Conservation (phyloP, 1,140 invertebrate genomes). For the Trichomalopsis sarcophagae region DNA sequence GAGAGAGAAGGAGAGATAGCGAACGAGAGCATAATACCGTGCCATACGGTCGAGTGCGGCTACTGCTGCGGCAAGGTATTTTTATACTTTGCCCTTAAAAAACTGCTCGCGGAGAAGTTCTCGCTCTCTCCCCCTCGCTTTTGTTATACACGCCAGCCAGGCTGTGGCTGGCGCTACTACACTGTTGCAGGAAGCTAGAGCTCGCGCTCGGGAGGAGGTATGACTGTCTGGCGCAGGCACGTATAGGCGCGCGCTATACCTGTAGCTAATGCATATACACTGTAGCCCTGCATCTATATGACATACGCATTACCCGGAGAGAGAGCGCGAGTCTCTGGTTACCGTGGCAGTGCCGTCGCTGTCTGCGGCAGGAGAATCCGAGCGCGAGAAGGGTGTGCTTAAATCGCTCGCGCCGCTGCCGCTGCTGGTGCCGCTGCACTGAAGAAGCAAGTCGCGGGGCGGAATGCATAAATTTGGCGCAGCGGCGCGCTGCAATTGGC, state of each 20-base stretch:
- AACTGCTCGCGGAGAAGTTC: not conserved
- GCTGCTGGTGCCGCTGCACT: too few species aligned
- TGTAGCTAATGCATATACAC: not conserved
- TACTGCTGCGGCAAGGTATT: not conserved
- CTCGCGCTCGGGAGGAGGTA: slow-evolving; percentile 20
- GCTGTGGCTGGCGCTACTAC: not conserved
- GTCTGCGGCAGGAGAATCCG: slow-evolving; percentile 20
- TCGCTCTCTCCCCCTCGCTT: not conserved
- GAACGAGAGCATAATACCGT: not conserved
- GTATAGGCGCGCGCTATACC: not conserved
- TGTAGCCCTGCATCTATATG: not conserved
- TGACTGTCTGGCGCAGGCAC: slow-evolving; percentile 40
- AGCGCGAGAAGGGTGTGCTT: slow-evolving; percentile 23
- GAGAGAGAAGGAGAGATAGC: not conserved
- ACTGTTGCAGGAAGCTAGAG: not conserved
- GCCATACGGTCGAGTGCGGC: slow-evolving; percentile 7
- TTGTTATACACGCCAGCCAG: slow-evolving; percentile 9
- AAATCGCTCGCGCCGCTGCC: slow-evolving; percentile 23
- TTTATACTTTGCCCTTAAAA: slow-evolving; percentile 6
- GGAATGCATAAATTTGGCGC: slow-evolving; percentile 43
- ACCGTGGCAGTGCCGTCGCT: slow-evolving; percentile 23
- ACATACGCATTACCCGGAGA: not conserved
- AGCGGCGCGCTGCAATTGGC: slow-evolving; percentile 38
- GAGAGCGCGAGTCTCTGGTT: slow-evolving; percentile 17
- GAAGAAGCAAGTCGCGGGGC: slow-evolving; percentile 18